These are phyloP conservation scores for Echeneis naucrates DNA, from an alignment of 2,797 vertebrate genomes.

Conservation along the genomic window DNA sequence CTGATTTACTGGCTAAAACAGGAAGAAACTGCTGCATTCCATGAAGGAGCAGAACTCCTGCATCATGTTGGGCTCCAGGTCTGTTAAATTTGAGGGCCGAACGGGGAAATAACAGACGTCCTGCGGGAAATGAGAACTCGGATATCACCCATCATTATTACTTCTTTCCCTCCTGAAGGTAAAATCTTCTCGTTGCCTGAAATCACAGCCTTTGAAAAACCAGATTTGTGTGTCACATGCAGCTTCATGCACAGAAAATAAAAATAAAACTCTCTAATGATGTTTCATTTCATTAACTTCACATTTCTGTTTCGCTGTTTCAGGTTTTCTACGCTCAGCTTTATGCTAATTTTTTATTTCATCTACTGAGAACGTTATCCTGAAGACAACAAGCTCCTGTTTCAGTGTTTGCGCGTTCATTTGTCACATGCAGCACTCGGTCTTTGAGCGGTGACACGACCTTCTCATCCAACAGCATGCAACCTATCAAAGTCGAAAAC, in stretches of 20 bases:
- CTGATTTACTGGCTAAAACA: not conserved
- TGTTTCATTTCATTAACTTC: too few species aligned
- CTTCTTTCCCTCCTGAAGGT: too few species aligned
- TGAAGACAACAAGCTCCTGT: not conserved
- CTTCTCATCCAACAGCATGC: slow-evolving; percentile 76
- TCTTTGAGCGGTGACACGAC: slow-evolving; percentile 49
- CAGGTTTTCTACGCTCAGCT: not conserved
- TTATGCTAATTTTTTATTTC: not conserved
- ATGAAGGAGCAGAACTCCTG: too few species aligned
- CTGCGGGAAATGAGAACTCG: slow-evolving; percentile 6
- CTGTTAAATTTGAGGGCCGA: too few species aligned
- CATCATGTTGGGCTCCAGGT: too few species aligned
- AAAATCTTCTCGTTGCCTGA: not conserved
- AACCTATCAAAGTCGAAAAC: slow-evolving; percentile 39
- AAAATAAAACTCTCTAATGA: not conserved
- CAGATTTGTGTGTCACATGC: slow-evolving; percentile 46
- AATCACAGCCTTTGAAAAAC: slow-evolving; percentile 49
- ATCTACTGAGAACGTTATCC: not conserved
- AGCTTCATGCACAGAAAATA: slow-evolving; percentile 56
- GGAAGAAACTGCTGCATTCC: too few species aligned
- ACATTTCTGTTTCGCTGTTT: not conserved
- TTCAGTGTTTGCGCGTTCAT: slow-evolving; percentile 37
- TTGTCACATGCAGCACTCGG: slow-evolving; percentile 66
- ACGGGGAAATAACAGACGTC: not conserved
- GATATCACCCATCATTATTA: not conserved